These are phyloP conservation scores for Lutraria lutraria DNA, from an alignment of 2,888 invertebrate species.

Conservation along the genomic window DNA sequence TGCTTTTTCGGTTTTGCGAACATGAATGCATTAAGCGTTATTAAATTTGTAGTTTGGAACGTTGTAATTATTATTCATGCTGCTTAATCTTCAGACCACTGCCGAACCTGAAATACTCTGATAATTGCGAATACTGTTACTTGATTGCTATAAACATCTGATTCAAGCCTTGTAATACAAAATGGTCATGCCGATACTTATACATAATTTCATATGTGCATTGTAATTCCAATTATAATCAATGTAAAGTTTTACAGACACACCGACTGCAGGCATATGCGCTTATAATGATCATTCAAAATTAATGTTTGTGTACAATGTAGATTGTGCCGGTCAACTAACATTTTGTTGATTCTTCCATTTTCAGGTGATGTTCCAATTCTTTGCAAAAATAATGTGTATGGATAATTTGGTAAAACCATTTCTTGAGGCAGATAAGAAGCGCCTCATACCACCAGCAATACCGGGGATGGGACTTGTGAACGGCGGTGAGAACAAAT, in stretches of 20 bases:
- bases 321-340: no score
- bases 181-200: not conserved
- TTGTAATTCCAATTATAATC: no score
- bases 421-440: constrained; percentile 73
- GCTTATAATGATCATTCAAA: no score
- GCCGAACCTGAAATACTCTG: not conserved
- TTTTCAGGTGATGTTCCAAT: constrained; percentile 82
- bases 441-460: constrained; percentile 63
- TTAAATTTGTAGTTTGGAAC: constrained; percentile 21
- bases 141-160: not conserved
- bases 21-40: not conserved
- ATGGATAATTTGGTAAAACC: constrained; percentile 82
- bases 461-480: constrained; percentile 69
- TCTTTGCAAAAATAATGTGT: constrained; percentile 82
- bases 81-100: not conserved
- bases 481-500: constrained; percentile 76
- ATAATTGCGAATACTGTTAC: constrained; percentile 12
- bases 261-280: no score
- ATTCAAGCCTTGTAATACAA: not conserved
- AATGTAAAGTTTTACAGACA: no score
- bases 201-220: no score
- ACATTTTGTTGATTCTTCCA: not conserved
- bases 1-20: not conserved
- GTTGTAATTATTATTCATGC: not conserved
- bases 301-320: no score